These are phyloP conservation scores for Podarcis siculus DNA, from an alignment of 2,797 vertebrate genomes.

Conservation along the genomic window DNA sequence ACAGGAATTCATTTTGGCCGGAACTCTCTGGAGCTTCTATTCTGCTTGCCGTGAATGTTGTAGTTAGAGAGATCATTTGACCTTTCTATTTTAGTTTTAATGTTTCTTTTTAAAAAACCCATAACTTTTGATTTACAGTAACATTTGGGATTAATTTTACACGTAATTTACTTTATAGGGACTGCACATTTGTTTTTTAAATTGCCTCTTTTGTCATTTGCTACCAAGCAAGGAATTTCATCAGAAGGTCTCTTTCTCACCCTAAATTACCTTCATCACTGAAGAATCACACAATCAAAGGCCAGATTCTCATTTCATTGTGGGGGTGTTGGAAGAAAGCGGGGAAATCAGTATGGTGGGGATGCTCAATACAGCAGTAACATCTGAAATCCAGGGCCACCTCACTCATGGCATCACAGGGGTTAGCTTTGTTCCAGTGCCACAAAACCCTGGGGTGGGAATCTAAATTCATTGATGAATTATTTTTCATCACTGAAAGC, in stretches of 20 bases:
- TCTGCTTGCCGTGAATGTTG: not conserved
- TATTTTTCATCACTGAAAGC: too few relatives aligned
- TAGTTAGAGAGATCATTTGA: not conserved
- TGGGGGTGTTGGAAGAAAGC: not conserved
- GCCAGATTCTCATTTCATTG: not conserved
- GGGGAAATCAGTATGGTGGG: too few relatives aligned
- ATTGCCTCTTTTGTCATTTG: constrained; percentile 39
- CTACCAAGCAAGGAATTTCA: not conserved
- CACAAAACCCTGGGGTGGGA: too few relatives aligned
- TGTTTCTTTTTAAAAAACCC: constrained; percentile 16
- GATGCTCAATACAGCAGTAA: not conserved
- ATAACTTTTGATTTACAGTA: constrained; percentile 38
- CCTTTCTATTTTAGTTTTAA: not conserved
- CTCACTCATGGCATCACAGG: not conserved
- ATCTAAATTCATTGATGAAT: too few relatives aligned
- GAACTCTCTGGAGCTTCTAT: not conserved
- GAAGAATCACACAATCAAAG: not conserved
- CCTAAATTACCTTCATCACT: not conserved
- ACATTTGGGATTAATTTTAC: constrained; percentile 45
- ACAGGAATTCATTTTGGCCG: not conserved
- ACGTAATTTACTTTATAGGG: constrained; percentile 22
- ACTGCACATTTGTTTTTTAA: constrained; percentile 29
- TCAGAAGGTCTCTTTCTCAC: not conserved
- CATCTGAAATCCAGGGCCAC: not conserved
- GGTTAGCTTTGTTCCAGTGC: too few relatives aligned